phyloP scores from a whole-genome alignment of 2,797 vertebrate genomes.

The Chaetophractus vellerosus region DNA sequence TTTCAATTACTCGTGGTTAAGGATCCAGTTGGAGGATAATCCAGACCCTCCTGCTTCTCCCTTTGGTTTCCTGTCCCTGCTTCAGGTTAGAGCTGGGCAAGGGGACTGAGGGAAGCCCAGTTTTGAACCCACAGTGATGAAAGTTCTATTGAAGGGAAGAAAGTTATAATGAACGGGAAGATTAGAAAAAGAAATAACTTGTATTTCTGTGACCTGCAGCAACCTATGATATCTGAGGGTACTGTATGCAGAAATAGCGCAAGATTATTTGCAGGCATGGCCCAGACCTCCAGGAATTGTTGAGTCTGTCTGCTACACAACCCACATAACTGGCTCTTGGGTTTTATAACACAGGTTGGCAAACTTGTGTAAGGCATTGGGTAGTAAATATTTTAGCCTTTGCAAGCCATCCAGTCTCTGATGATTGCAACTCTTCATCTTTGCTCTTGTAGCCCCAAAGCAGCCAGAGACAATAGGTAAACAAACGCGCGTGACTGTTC shows the following conservation, averaged over 20 bases:
- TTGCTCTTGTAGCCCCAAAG: not conserved
- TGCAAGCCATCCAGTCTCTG: not conserved
- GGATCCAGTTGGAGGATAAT: not conserved
- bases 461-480: not conserved
- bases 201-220: not conserved
- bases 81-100: not conserved
- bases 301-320: not conserved
- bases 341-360: not conserved
- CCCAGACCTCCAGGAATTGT: not conserved
- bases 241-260: not conserved
- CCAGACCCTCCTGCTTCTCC: not conserved
- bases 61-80: not conserved
- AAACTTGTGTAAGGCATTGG: not conserved
- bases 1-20: not conserved
- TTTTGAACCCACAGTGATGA: not conserved
- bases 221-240: not conserved
- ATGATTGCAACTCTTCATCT: not conserved
- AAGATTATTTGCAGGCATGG: not conserved
- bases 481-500: not conserved
- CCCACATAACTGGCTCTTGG: not conserved
- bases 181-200: conserved; percentile 42
- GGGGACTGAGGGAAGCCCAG: not conserved
- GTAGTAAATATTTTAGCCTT: conserved; percentile 21
- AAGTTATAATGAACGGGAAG: not conserved
- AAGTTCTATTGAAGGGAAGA: not conserved